Evolutionary conservation across 2,888 invertebrate species (phyloP).

Genomic region (Erannis defoliaria): DNA sequence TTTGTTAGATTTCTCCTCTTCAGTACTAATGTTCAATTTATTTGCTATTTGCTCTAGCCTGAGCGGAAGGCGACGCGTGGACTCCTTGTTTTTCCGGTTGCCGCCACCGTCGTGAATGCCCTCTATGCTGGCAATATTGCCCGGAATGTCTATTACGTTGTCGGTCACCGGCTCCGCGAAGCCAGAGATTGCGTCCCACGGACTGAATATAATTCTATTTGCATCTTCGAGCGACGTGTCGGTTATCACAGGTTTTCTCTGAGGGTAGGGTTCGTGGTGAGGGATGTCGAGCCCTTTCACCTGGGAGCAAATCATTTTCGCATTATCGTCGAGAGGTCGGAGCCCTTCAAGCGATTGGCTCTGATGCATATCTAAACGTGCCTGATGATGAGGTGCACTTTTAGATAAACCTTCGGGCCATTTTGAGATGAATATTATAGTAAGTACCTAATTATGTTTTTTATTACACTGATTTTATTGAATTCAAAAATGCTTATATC

Average conservation of each 20-base stretch:
- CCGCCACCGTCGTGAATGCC: constrained; percentile 59
- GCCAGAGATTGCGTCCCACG: constrained; percentile 81
- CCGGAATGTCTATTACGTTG: constrained; percentile 80
- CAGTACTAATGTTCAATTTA: constrained; percentile 79
- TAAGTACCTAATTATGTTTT: no score
- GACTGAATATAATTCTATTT: constrained; percentile 85
- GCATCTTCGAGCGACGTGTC: constrained; percentile 82
- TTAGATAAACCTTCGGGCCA: not conserved
- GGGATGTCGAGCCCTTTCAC: constrained; percentile 82
- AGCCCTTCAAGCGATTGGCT: constrained; percentile 37
- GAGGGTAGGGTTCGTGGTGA: constrained; percentile 65
- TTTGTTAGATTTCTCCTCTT: constrained; percentile 83
- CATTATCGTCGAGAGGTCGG: constrained; percentile 30
- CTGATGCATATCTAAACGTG: constrained; percentile 36
- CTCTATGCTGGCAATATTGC: constrained; percentile 67
- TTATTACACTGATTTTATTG: no score
- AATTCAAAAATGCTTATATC: no score
- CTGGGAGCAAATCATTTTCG: constrained; percentile 54
- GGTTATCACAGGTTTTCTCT: constrained; percentile 73
- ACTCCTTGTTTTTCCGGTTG: constrained; percentile 73
- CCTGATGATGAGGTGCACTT: constrained; percentile 7
- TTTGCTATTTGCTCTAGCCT: constrained; percentile 73
- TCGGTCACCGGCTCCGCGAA: constrained; percentile 79
- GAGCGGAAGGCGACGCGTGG: constrained; percentile 60
- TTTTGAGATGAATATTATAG: not conserved